Evolutionary conservation across 2,797 vertebrate genomes (phyloP).

Genomic region (Prionace glauca): DNA sequence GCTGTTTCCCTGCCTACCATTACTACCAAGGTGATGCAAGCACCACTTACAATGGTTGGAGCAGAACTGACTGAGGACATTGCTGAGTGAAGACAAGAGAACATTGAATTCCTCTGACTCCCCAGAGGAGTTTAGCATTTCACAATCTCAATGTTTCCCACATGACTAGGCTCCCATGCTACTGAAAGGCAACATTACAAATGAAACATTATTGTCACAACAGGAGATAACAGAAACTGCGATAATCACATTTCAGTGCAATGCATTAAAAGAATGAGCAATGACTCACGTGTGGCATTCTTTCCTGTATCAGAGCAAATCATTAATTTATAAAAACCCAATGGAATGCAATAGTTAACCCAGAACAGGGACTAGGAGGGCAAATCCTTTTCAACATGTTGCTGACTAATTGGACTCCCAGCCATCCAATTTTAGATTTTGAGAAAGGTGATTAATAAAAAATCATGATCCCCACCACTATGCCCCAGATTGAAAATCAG

Average conservation of each 20-base stretch:
- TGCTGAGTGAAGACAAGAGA: neutral
- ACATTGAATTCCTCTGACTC: neutral
- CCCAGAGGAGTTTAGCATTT: neutral
- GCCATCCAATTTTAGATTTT: neutral
- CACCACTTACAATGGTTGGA: neutral
- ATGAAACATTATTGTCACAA: neutral
- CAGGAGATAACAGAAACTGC: neutral
- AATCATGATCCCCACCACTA: neutral
- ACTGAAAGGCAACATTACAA: neutral
- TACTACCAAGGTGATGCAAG: neutral
- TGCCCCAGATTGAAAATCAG: neutral
- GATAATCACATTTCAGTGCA: neutral
- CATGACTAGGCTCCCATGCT: neutral
- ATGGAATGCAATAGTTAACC: neutral
- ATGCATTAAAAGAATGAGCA: slow-evolving; percentile 11
- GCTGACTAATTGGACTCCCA: neutral
- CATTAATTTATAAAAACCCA: neutral
- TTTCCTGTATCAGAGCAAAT: slow-evolving; percentile 7
- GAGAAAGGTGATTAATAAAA: neutral
- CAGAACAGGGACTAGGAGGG: neutral
- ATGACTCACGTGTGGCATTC: neutral
- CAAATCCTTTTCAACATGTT: neutral
- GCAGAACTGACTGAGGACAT: neutral
- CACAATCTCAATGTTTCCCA: neutral
- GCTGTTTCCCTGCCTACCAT: neutral